These are phyloP conservation scores for Centrocercus urophasianus DNA, from an alignment of 2,113 vertebrate species.

Conservation along the genomic window DNA sequence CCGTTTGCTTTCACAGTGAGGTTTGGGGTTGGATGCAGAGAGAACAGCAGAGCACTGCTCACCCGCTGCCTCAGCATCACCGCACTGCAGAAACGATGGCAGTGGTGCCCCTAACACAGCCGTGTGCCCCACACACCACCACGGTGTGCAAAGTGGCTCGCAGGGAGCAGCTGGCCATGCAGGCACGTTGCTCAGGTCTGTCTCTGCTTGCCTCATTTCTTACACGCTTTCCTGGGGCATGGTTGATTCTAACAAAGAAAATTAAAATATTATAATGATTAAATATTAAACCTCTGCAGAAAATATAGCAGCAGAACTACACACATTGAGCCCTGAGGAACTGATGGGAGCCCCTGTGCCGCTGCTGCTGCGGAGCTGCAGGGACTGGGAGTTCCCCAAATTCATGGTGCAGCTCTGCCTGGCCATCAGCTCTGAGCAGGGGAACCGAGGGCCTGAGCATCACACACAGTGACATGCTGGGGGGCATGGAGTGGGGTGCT, in stretches of 20 bases:
- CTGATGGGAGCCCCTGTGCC: background rate
- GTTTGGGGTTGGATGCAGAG: background rate
- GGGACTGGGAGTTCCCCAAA: too few species aligned
- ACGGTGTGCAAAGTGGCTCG: background rate
- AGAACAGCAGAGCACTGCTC: accelerated
- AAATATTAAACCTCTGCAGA: background rate
- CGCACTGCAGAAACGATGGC: accelerated
- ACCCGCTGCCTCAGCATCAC: background rate
- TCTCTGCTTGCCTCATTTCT: background rate
- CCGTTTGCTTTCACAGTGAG: accelerated
- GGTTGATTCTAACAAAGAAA: background rate
- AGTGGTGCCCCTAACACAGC: background rate
- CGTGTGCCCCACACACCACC: background rate
- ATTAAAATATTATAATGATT: background rate
- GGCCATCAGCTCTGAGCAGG: background rate
- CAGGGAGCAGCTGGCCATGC: background rate
- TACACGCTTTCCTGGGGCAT: background rate
- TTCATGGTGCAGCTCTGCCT: background rate
- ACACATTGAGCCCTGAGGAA: background rate
- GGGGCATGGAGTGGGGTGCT: background rate
- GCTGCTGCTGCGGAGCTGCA: background rate
- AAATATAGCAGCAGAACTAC: background rate
- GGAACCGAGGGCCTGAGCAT: background rate
- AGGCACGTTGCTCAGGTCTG: background rate
- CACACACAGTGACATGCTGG: too few species aligned